Evolutionary conservation across 2,888 invertebrate genomes (phyloP).

Genomic region (Tenthredo scrophulariae): DNA sequence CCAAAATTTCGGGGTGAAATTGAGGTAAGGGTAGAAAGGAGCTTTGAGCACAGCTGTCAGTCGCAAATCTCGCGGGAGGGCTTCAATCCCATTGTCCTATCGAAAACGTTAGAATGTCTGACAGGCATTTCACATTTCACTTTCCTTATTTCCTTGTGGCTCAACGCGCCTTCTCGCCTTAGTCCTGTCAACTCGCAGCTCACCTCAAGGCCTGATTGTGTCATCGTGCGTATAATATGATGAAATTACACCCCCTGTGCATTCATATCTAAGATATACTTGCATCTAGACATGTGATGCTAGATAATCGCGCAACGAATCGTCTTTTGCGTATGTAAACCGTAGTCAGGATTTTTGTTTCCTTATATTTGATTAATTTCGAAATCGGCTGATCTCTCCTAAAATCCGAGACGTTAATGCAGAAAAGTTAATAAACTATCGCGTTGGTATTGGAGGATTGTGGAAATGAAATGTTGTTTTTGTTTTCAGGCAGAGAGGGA

Average conservation of each 20-base stretch:
- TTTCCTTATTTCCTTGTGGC: constrained; percentile 43
- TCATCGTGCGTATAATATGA: constrained; percentile 3
- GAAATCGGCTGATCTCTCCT: not conserved
- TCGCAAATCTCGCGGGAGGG: constrained; percentile 41
- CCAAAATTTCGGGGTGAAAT: constrained; percentile 44
- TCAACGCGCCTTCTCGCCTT: constrained; percentile 3
- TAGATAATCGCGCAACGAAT: not conserved
- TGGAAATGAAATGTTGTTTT: not conserved
- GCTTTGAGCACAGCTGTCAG: constrained; percentile 46
- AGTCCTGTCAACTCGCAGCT: constrained; percentile 28
- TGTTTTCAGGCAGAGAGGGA: not conserved
- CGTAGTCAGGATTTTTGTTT: not conserved
- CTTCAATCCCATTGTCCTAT: constrained; percentile 47
- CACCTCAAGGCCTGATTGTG: constrained; percentile 1
- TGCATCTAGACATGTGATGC: not conserved
- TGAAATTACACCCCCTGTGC: not conserved
- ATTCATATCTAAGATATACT: not conserved
- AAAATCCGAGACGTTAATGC: not conserved
- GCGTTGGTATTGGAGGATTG: not conserved
- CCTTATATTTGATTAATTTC: not conserved
- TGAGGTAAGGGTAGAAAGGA: constrained; percentile 41
- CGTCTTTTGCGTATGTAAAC: not conserved
- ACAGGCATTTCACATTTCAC: constrained; percentile 50
- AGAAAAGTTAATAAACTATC: not conserved
- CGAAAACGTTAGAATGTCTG: constrained; percentile 45